Evolutionary conservation across 1,140 invertebrate genomes (phyloP), one percentile per base, ranked within the genome.

Genomic region (Triops cancriformis): DNA sequence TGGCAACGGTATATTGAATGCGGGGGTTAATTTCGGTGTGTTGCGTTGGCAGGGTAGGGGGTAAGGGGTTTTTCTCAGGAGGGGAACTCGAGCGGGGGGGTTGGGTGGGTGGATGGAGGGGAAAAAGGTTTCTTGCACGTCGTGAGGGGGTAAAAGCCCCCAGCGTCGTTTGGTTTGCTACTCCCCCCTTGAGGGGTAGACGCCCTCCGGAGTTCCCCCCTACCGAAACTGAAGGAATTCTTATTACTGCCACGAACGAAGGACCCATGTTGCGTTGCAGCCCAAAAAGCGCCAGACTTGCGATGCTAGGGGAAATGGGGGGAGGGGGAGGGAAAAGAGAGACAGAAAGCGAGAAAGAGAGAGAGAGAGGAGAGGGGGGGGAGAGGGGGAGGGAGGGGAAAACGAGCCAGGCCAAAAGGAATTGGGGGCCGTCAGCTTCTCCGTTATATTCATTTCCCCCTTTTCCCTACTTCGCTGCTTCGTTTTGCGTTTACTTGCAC

Each of bases 141-240:
- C 51, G 51, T 64, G 51, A 64, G 51, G 51, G 51, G 51, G 51
- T 64, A 64, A 64, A 64, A 64, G 51, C 51, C 51, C 51, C 51
- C 51, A 64, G 51, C 51, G 51, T 64, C 51, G 51, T 64, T 64
- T 64, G 23, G 51, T 64, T 64, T 64, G 51, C 51, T 64, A 64
- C 51, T 64, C 51, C 51, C 51, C 51, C 51, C 51, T 64, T 64
- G 51, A 64, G 51, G 51, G 51, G n/a, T 64, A 23, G 51, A 64
- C 51, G 51, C 51, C 51, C 51, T 64, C 18, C 51, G 51, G 51
- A 64, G 51, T 23, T 64, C 51, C 51, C 51, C 51, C 51, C 51
- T 64, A 64, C 51, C 51, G 51, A 64, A 64, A 64, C 51, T 64
- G 51, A 64, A 64, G 51, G 51, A 64, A 64, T 64, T 64, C 51